These are phyloP conservation scores for Neodiprion lecontei DNA, from an alignment of 1,140 invertebrate genomes.

Conservation along the genomic window DNA sequence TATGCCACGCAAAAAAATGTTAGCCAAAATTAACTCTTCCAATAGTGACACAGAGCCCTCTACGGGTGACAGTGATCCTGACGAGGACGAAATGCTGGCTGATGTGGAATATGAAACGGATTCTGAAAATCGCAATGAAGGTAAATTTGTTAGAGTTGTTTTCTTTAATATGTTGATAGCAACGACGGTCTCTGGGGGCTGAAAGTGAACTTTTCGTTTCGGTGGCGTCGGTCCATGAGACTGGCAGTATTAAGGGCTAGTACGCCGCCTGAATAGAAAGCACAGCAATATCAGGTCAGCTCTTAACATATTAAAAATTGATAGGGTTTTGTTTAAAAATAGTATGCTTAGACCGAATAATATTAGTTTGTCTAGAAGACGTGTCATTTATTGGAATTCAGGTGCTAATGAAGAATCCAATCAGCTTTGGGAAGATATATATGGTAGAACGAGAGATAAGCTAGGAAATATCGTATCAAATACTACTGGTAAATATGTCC, in stretches of 20 bases:
- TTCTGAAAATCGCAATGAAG: slow-evolving; percentile 30
- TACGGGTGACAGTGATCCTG: slow-evolving; percentile 37
- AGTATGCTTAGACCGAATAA: too few species aligned
- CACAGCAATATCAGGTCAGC: too few species aligned
- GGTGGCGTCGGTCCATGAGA: too few species aligned
- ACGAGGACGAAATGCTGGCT: slow-evolving; percentile 45
- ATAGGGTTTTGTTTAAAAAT: too few species aligned
- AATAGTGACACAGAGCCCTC: slow-evolving; percentile 17
- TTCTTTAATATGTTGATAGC: neutral
- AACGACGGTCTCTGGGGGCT: neutral
- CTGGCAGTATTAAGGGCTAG: too few species aligned
- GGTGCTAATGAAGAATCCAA: slow-evolving; percentile 24
- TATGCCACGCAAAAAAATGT: slow-evolving; percentile 10
- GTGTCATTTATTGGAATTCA: slow-evolving; percentile 23
- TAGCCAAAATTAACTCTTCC: neutral
- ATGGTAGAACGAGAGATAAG: slow-evolving; percentile 83
- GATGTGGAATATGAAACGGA: slow-evolving; percentile 51
- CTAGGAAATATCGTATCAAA: slow-evolving; percentile 77
- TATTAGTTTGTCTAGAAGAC: too few species aligned
- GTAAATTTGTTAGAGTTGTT: slow-evolving; percentile 30
- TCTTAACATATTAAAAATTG: slow-evolving; percentile 34
- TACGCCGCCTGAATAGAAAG: too few species aligned
- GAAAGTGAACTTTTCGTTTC: neutral
- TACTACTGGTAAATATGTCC: slow-evolving; percentile 76
- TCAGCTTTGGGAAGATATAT: slow-evolving; percentile 88